These are phyloP conservation scores for Drosophila burlai DNA, from an alignment of 1,140 invertebrate genomes.

Conservation along the genomic window DNA sequence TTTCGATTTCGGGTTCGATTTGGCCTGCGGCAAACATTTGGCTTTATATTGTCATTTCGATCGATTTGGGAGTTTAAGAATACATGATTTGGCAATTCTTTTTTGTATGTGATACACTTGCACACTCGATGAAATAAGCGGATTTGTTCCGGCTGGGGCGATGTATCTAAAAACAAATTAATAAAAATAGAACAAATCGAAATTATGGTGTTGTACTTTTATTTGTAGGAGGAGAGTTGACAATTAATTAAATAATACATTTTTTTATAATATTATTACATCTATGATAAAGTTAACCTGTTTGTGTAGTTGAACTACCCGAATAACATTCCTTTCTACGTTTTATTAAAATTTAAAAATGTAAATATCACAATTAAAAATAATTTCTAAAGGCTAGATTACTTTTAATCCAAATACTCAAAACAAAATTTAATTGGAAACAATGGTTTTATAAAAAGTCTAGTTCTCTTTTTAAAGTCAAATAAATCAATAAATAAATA, in stretches of 20 bases:
- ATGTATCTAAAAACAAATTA: background rate
- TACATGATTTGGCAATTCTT: slow-evolving; percentile 50
- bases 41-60: slow-evolving; percentile 43
- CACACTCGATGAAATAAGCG: slow-evolving; percentile 25
- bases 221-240: background rate
- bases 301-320: too few relatives aligned
- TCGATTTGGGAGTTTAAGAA: slow-evolving; percentile 39
- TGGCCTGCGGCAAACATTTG: slow-evolving; percentile 50
- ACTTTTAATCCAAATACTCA: too few relatives aligned
- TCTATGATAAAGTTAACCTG: too few relatives aligned
- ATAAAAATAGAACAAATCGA: background rate
- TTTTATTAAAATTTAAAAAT: too few relatives aligned
- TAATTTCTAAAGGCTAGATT: too few relatives aligned
- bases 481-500: too few relatives aligned
- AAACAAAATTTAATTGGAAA: too few relatives aligned
- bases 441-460: too few relatives aligned
- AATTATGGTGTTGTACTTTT: background rate
- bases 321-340: too few relatives aligned
- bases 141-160: slow-evolving; percentile 10
- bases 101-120: slow-evolving; percentile 23
- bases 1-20: slow-evolving; percentile 10
- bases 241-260: background rate
- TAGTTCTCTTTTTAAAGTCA: too few relatives aligned
- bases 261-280: background rate
- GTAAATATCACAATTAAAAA: too few relatives aligned